Base-by-base conservation (phyloP, 2,888 invertebrate species). In the Zootermopsis nevadensis region DNA sequence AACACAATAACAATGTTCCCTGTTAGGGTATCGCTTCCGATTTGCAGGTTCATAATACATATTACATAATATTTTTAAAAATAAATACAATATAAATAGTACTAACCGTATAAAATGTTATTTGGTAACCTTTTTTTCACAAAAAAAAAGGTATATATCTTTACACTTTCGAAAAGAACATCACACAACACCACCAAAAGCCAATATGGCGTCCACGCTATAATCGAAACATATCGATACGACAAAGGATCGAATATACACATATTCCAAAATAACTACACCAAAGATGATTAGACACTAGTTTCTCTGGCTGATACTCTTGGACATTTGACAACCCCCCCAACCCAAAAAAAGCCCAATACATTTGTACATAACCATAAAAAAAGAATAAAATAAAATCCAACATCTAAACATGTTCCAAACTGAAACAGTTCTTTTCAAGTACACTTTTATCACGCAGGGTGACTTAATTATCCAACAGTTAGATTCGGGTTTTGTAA, bases 191-290 rank as follows among this genome's bases (percentile, higher is more conserved):
- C 69, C 33, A 30, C 33, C 2, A 7, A 67, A 72, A 79, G 66
- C 66, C 79, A 79, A 79, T 60, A 79, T 79, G 79, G 79, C 79
- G 79, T 79, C 79, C 60, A n/a, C 66, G 66, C 66, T 60, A 19
- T 24, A 60, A 38, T 79, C 79, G 66, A 79, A n/a, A 35, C 38
- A 79, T 79, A 79, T 79, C 79, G 79, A 79, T 35, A 38, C 15
- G 12, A 0, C 10, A 27, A n/a, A 60, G 0, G 1, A 48, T 15
- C 48, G 22, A 22, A 12, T 48, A 19, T 48, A 48, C n/a, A n/a
- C n/a, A n/a, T n/a, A n/a, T n/a, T n/a, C n/a, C n/a, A n/a, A n/a
- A n/a, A n/a, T n/a, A n/a, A n/a, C n/a, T n/a, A n/a, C n/a, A n/a
- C n/a, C n/a, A n/a, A n/a, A n/a, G n/a, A n/a, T n/a, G n/a, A n/a